Evolutionary conservation across 2,888 invertebrate species (phyloP).

Genomic region (Xestia sexstrigata): DNA sequence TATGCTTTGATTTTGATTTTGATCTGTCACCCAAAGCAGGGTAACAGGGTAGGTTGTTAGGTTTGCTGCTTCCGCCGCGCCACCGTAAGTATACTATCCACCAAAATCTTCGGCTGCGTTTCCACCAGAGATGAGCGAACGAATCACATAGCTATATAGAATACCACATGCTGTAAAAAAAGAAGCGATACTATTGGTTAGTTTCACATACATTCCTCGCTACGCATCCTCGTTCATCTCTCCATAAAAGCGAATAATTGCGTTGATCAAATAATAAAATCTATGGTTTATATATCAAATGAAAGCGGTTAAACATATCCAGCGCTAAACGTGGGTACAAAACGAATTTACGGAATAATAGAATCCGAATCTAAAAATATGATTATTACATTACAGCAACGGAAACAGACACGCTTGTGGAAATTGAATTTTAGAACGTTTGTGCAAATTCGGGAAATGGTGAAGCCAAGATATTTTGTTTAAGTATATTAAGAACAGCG

Average conservation of each 20-base stretch:
- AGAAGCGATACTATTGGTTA: too few relatives aligned
- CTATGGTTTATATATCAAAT: background rate
- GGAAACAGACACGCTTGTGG: background rate
- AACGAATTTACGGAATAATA: background rate
- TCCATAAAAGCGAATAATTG: too few relatives aligned
- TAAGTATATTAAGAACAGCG: background rate
- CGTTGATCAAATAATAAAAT: background rate
- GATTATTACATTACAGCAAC: background rate
- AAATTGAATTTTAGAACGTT: conserved; percentile 22
- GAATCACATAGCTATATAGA: too few relatives aligned
- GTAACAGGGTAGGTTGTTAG: too few relatives aligned
- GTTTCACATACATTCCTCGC: too few relatives aligned
- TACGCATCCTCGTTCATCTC: too few relatives aligned
- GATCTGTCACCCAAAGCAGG: too few relatives aligned
- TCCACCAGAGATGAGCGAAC: too few relatives aligned
- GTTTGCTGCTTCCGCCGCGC: background rate
- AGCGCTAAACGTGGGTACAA: background rate
- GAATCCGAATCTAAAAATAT: background rate
- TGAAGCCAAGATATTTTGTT: background rate
- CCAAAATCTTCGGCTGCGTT: too few relatives aligned
- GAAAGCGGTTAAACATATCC: background rate
- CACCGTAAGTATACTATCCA: background rate
- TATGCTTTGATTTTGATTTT: too few relatives aligned
- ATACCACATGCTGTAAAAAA: too few relatives aligned
- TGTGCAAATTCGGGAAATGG: background rate